Conservation (phyloP, 1,140 invertebrate species). For the Nilaparvata lugens region DNA sequence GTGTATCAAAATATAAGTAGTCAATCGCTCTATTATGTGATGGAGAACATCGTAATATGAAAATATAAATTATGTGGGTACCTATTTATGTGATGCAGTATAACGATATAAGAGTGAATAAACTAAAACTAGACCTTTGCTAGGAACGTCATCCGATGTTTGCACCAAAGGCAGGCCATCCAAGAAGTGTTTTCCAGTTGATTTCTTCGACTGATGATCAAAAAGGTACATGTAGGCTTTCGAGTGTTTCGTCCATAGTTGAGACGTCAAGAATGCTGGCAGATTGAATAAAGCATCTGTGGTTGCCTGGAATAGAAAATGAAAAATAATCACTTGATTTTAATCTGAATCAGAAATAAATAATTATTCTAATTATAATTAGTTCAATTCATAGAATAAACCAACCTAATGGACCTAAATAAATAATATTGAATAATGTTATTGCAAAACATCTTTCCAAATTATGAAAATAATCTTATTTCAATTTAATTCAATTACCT, state of each 20-base stretch:
- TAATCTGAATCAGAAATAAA: too few relatives aligned
- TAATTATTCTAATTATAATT: too few relatives aligned
- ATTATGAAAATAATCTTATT: too few relatives aligned
- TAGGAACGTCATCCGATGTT: not conserved
- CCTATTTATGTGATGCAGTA: too few relatives aligned
- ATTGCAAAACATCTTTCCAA: too few relatives aligned
- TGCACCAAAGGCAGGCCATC: constrained; percentile 45
- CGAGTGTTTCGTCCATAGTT: constrained; percentile 48
- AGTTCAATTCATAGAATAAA: not conserved
- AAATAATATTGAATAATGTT: too few relatives aligned
- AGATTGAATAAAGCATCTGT: constrained; percentile 61
- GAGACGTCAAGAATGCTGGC: constrained; percentile 56
- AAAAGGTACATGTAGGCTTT: constrained; percentile 61
- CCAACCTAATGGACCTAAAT: not conserved
- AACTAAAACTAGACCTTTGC: not conserved
- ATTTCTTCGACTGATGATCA: constrained; percentile 49
- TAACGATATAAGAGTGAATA: not conserved
- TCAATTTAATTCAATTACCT: constrained; percentile 18
- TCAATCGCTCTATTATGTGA: too few relatives aligned
- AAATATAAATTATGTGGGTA: too few relatives aligned
- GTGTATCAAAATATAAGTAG: too few relatives aligned
- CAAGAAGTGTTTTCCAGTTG: constrained; percentile 48
- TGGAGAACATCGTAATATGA: too few relatives aligned
- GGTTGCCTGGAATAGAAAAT: constrained; percentile 31
- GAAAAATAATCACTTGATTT: not conserved